These are phyloP conservation scores for Ecdyonurus torrentis DNA, from an alignment of 2,888 invertebrate species.

Conservation along the genomic window DNA sequence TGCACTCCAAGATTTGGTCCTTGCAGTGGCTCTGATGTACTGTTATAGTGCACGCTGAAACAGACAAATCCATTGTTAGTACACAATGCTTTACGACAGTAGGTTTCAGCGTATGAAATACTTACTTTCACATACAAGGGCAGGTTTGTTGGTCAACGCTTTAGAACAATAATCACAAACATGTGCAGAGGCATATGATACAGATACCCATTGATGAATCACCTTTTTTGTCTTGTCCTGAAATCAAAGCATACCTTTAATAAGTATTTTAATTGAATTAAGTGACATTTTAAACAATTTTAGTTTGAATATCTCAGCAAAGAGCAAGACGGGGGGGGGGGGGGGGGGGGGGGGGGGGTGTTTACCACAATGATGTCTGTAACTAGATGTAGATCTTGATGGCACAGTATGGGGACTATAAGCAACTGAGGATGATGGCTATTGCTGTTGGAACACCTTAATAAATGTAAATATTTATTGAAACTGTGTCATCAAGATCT, in stretches of 20 bases:
- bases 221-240: constrained; percentile 62
- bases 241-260: constrained; percentile 9
- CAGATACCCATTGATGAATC: constrained; percentile 57
- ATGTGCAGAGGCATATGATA: constrained; percentile 43
- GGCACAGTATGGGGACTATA: too few species aligned
- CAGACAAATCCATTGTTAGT: too few species aligned
- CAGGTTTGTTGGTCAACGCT: constrained; percentile 58
- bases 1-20: constrained; percentile 73
- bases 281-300: not conserved
- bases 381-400: too few species aligned
- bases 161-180: constrained; percentile 65
- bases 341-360: not conserved
- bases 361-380: not conserved
- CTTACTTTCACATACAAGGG: constrained; percentile 74
- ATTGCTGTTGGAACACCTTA: too few species aligned
- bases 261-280: not conserved
- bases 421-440: too few species aligned
- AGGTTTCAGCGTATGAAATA: too few species aligned
- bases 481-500: too few species aligned
- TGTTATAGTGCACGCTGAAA: constrained; percentile 64
- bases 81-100: too few species aligned
- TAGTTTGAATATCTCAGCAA: not conserved
- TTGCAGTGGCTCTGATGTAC: constrained; percentile 79
- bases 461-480: too few species aligned
- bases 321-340: not conserved